Percentiles rank a stretch among this genome's conserved stretches.
Evolutionary conservation across 2,113 vertebrate species (phyloP).

Genomic region (Nannospalax galili): DNA sequence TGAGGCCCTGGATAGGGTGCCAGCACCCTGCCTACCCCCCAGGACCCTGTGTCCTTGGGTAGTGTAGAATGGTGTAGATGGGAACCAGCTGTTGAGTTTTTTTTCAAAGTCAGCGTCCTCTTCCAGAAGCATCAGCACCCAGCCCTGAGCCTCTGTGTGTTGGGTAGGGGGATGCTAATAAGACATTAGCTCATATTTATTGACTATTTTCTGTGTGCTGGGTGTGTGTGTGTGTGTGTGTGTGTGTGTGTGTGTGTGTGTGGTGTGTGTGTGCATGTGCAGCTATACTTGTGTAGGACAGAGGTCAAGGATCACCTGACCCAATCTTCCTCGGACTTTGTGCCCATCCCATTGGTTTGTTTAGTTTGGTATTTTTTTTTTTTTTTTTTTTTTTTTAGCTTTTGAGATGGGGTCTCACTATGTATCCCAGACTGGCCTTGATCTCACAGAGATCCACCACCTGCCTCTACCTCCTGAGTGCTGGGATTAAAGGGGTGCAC

Average conservation of each 20-base stretch:
- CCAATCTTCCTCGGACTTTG: too few species aligned
- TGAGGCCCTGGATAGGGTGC: conserved; percentile 49
- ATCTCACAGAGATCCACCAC: too few species aligned
- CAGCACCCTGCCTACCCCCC: conserved; percentile 29
- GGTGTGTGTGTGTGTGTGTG: background rate
- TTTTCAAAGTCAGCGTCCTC: background rate
- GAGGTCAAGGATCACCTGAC: background rate
- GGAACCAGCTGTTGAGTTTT: conserved; percentile 46
- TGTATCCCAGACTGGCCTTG: too few species aligned
- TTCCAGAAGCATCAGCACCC: background rate
- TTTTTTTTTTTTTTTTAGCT: too few species aligned
- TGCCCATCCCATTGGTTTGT: too few species aligned
- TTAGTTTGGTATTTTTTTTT: too few species aligned
- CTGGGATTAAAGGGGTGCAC: too few species aligned
- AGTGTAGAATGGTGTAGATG: conserved; percentile 47
- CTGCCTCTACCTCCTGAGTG: too few species aligned
- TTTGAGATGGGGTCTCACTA: too few species aligned
- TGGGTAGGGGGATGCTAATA: background rate
- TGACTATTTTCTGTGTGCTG: background rate
- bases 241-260: background rate
- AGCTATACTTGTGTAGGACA: too few species aligned
- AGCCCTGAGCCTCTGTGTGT: background rate
- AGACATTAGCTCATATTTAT: background rate
- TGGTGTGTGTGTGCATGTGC: too few species aligned
- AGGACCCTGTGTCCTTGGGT: conserved; percentile 59